A percentile compares a stretch with the other conserved stretches of the same genome.
phyloP scores from a whole-genome alignment of 1,140 invertebrate genomes.

The Mesaphorura yosii region DNA sequence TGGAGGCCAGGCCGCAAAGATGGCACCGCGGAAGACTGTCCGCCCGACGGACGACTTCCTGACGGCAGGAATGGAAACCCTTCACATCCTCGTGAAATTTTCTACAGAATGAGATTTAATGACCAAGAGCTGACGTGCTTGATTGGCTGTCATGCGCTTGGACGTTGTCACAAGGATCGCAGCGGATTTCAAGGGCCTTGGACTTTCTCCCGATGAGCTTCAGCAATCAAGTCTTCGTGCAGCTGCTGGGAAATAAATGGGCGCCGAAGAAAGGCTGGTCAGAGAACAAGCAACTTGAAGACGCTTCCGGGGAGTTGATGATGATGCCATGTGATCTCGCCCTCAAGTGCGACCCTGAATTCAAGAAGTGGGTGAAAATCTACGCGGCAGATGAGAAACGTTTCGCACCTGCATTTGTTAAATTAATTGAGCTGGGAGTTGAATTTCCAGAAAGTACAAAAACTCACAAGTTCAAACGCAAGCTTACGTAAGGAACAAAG shows the following conservation, averaged over 20 bases:
- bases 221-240: slow-evolving; percentile 13
- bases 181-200: slow-evolving; percentile 22
- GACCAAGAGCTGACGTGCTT: slow-evolving; percentile 20
- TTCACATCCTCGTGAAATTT: slow-evolving; percentile 17
- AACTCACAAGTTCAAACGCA: slow-evolving; percentile 16
- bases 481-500: no score
- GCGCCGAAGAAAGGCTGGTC: slow-evolving; percentile 16
- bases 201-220: slow-evolving; percentile 22
- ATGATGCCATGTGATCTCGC: slow-evolving; percentile 25
- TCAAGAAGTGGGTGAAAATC: slow-evolving; percentile 22
- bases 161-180: slow-evolving; percentile 20
- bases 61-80: slow-evolving; percentile 11
- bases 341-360: slow-evolving; percentile 18
- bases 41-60: slow-evolving; percentile 9
- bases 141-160: slow-evolving; percentile 17
- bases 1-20: slow-evolving; percentile 24
- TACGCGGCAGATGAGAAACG: slow-evolving; percentile 25
- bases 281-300: slow-evolving; percentile 20
- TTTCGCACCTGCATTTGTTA: slow-evolving; percentile 19
- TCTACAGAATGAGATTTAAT: slow-evolving; percentile 21
- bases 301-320: slow-evolving; percentile 20
- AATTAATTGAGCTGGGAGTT: slow-evolving; percentile 24
- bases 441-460: slow-evolving; percentile 12
- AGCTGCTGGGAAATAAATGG: slow-evolving; percentile 21
- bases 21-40: no score